Percentiles rank a stretch among this genome's conserved stretches.
These are phyloP conservation scores for Arenaria interpres DNA, from an alignment of 2,113 vertebrate genomes.

Conservation along the genomic window DNA sequence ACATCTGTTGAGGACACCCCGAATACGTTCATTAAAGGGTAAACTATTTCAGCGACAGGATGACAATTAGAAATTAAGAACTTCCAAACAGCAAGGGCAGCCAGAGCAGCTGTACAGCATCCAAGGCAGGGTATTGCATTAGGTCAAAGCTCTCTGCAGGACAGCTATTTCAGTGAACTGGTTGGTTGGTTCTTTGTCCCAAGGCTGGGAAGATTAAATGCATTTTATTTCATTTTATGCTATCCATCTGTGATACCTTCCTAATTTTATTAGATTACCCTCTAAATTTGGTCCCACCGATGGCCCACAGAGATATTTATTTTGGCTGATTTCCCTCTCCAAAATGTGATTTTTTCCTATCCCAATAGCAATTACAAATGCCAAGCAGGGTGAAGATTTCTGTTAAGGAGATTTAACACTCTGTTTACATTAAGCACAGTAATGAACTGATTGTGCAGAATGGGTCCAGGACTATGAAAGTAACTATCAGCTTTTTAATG, in stretches of 20 bases:
- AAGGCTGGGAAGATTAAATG: background rate
- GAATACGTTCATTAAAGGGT: background rate
- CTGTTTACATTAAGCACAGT: background rate
- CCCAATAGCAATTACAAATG: background rate
- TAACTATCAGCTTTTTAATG: background rate
- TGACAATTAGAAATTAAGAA: background rate
- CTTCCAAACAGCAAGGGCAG: background rate
- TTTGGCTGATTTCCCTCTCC: background rate
- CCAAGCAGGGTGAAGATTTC: background rate
- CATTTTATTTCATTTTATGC: background rate
- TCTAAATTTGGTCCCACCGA: background rate
- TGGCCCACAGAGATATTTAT: background rate
- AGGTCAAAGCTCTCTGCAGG: background rate
- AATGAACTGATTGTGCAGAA: background rate
- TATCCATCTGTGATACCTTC: background rate
- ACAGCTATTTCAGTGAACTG: background rate
- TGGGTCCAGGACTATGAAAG: background rate
- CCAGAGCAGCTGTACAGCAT: background rate
- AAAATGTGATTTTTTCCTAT: background rate
- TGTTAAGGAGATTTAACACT: background rate
- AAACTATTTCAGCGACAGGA: background rate
- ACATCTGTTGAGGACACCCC: background rate
- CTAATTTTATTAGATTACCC: background rate
- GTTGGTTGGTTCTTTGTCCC: background rate
- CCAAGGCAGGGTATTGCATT: background rate